A percentile compares a stretch with the other conserved stretches of the same genome.
These are phyloP conservation scores for Ursus arctos DNA, from an alignment of 2,113 vertebrate genomes.

Conservation along the genomic window DNA sequence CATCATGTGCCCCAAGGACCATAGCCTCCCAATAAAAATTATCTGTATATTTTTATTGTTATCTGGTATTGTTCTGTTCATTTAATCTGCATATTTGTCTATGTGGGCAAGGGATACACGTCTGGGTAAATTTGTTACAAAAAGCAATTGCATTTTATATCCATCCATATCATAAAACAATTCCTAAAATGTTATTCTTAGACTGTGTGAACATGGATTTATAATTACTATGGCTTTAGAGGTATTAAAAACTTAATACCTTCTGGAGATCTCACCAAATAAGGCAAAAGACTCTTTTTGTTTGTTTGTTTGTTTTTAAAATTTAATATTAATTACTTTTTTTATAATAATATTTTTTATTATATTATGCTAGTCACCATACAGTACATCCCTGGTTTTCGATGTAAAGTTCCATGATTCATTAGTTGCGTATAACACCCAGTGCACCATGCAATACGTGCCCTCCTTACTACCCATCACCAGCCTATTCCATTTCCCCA, in stretches of 20 bases:
- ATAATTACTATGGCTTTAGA: not conserved
- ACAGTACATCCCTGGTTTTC: too few species aligned
- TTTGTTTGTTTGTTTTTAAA: too few species aligned
- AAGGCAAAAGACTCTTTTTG: not conserved
- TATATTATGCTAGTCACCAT: too few species aligned
- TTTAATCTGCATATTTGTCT: constrained; percentile 71
- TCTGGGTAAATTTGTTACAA: not conserved
- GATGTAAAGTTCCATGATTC: too few species aligned
- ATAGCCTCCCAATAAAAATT: constrained; percentile 65
- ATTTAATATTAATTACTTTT: too few species aligned
- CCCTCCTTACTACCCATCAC: too few species aligned
- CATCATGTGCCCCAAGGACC: constrained; percentile 57
- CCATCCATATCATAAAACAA: not conserved
- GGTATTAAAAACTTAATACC: not conserved
- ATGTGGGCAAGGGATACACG: not conserved
- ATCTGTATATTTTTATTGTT: constrained; percentile 71
- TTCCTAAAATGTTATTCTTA: constrained; percentile 7
- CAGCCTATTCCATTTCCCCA: too few species aligned
- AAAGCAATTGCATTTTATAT: constrained; percentile 31
- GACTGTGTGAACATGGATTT: not conserved
- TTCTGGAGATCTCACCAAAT: not conserved
- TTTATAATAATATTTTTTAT: too few species aligned
- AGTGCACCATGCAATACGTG: too few species aligned
- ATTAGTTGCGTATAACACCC: too few species aligned
- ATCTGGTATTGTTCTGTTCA: constrained; percentile 53